Evolutionary conservation across 2,797 vertebrate species (phyloP).

Genomic region (Dicrostonyx torquatus): DNA sequence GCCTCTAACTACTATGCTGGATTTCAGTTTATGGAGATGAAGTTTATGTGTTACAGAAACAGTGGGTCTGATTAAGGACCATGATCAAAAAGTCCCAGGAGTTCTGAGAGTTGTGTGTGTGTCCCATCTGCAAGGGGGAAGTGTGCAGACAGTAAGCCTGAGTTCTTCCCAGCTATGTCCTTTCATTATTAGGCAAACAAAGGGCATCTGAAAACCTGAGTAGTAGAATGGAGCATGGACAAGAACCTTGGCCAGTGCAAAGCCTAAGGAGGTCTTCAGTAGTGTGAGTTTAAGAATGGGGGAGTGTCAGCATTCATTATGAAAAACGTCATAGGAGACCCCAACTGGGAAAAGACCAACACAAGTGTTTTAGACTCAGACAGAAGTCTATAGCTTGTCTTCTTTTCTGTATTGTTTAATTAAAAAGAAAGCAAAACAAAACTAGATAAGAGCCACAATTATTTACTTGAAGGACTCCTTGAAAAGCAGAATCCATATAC

Average conservation of each 20-base stretch:
- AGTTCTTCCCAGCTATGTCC: not conserved
- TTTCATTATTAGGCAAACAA: not conserved
- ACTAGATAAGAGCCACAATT: not conserved
- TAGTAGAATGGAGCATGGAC: too few relatives aligned
- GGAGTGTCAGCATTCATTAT: not conserved
- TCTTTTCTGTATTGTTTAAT: not conserved
- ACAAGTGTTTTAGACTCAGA: not conserved
- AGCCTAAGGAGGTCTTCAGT: not conserved
- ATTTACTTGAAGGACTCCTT: not conserved
- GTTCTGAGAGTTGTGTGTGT: rapidly evolving
- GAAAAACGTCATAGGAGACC: rapidly evolving
- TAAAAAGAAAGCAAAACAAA: not conserved
- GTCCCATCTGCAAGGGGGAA: not conserved
- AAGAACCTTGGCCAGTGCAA: rapidly evolving
- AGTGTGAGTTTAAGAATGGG: not conserved
- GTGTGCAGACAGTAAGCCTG: not conserved
- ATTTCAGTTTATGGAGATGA: not conserved
- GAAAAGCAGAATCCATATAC: not conserved
- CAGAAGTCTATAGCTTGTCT: not conserved
- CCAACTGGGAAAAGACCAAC: not conserved
- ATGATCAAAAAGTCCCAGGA: too few relatives aligned
- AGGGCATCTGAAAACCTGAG: not conserved
- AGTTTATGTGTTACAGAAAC: not conserved
- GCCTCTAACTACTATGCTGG: too few relatives aligned
- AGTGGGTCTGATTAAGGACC: not conserved